These are phyloP conservation scores for Leptinotarsa lineolata DNA, from an alignment of 1,140 invertebrate species.

Conservation along the genomic window DNA sequence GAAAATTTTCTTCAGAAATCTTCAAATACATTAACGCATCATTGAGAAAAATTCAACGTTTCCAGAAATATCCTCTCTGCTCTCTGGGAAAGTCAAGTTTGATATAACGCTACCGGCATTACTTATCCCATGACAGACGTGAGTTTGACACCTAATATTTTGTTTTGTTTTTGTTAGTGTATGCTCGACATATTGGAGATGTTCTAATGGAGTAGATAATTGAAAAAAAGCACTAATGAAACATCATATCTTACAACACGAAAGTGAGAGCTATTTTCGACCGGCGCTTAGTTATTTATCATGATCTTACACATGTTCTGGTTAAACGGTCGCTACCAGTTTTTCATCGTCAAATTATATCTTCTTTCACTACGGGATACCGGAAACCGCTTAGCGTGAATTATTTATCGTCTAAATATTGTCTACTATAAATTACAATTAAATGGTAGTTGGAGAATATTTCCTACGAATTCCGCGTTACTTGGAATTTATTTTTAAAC, in stretches of 20 bases:
- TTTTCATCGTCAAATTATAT: constrained; percentile 7
- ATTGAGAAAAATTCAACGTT: too few relatives aligned
- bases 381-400: neutral
- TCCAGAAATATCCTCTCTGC: too few relatives aligned
- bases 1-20: too few relatives aligned
- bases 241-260: constrained; percentile 8
- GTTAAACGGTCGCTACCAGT: constrained; percentile 5
- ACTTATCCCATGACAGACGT: neutral
- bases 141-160: constrained; percentile 6
- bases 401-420: constrained; percentile 9
- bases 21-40: too few relatives aligned
- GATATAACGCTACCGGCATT: neutral
- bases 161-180: neutral
- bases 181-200: constrained; percentile 1
- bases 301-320: constrained; percentile 7
- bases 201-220: constrained; percentile 6
- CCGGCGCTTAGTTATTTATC: constrained; percentile 3
- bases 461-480: neutral
- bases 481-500: neutral
- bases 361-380: constrained; percentile 7
- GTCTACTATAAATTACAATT: constrained; percentile 3
- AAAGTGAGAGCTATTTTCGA: neutral
- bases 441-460: neutral
- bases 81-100: neutral
- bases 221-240: constrained; percentile 8